Percentiles rank a stretch among this genome's conserved stretches.
These are phyloP conservation scores for Parauchenoglanis ngamensis DNA, from an alignment of 2,797 vertebrate species.

Conservation along the genomic window DNA sequence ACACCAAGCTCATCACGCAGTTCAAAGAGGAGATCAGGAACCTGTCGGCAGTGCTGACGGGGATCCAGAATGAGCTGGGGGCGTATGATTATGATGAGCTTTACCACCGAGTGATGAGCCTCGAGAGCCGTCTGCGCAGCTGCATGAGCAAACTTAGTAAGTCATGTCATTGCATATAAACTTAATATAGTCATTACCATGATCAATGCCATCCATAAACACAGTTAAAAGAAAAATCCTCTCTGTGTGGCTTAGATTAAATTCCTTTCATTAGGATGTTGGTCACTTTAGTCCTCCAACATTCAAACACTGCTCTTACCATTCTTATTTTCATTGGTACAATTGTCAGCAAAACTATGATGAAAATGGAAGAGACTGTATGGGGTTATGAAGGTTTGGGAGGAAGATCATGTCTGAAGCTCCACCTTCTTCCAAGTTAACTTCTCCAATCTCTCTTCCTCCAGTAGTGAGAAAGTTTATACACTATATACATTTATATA, in stretches of 20 bases:
- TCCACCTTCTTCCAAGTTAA: neutral
- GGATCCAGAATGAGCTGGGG: slow-evolving; percentile 95
- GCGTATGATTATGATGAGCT: slow-evolving; percentile 96
- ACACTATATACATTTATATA: neutral
- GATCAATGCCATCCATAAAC: too few species aligned
- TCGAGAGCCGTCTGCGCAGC: slow-evolving; percentile 90
- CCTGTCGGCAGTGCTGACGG: slow-evolving; percentile 86
- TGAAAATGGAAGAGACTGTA: neutral
- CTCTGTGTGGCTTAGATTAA: neutral
- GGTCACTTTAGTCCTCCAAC: neutral
- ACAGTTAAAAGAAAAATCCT: neutral
- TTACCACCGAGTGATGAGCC: slow-evolving; percentile 89
- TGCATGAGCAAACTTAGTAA: slow-evolving; percentile 99
- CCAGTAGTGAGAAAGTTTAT: neutral
- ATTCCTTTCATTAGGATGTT: neutral
- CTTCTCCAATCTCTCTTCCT: neutral
- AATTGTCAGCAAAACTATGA: neutral
- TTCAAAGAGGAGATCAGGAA: slow-evolving; percentile 98
- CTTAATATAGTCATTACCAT: neutral
- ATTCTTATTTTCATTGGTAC: neutral
- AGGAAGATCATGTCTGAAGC: neutral
- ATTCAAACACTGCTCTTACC: neutral
- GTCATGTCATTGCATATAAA: slow-evolving; percentile 60
- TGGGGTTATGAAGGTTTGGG: neutral
- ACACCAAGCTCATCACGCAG: slow-evolving; percentile 90